Conservation (phyloP, 2,797 vertebrate species). For the Cryptoblepharus egeriae region DNA sequence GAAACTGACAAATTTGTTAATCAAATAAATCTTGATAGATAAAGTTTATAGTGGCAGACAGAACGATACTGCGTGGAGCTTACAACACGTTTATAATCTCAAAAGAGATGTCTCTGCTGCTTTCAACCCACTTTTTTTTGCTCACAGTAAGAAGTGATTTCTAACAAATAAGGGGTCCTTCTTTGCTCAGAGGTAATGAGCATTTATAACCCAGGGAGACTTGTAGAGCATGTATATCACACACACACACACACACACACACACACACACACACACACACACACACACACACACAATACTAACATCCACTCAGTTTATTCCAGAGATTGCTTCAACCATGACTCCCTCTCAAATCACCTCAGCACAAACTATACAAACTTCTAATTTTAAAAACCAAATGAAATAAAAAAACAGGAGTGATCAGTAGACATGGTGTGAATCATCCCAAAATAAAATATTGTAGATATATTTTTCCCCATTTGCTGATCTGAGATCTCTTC, state of each 20-base stretch:
- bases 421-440: neutral
- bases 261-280: neutral
- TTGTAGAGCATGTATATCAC: neutral
- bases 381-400: neutral
- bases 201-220: neutral
- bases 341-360: neutral
- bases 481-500: neutral
- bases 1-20: conserved; percentile 18
- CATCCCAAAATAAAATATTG: neutral
- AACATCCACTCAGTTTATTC: neutral
- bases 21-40: conserved; percentile 29
- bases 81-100: conserved; percentile 22
- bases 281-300: neutral
- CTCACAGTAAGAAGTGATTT: neutral
- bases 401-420: neutral
- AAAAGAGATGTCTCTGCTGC: neutral
- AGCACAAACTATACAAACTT: neutral
- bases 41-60: conserved; percentile 21
- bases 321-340: neutral
- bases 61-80: neutral
- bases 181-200: conserved; percentile 13
- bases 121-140: neutral
- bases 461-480: too few relatives aligned
- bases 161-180: neutral
- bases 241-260: neutral